phyloP scores from a whole-genome alignment of 2,113 vertebrate genomes.

The Pelecanoides urinatrix region DNA sequence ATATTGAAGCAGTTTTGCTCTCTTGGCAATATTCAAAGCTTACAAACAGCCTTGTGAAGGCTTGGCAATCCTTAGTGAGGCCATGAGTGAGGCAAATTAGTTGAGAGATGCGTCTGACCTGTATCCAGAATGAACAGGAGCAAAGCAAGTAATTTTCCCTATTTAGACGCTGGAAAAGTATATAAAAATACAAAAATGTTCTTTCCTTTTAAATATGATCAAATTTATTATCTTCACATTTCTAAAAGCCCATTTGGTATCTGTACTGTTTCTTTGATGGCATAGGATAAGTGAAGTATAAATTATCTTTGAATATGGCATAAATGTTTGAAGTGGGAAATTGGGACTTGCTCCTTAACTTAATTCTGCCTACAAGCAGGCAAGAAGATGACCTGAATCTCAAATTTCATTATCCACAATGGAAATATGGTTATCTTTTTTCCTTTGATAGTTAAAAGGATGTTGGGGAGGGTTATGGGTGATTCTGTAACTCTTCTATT shows the following conservation, averaged over 20 bases:
- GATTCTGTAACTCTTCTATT: slow-evolving; percentile 2
- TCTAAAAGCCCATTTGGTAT: neutral
- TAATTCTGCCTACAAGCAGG: neutral
- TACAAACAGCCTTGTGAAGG: neutral
- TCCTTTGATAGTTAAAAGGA: neutral
- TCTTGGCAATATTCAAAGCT: neutral
- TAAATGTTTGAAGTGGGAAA: neutral
- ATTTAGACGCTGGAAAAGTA: neutral
- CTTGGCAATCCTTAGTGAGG: neutral
- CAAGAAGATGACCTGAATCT: neutral
- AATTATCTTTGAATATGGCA: neutral
- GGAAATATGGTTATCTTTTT: slow-evolving; percentile 14
- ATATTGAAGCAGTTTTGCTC: neutral
- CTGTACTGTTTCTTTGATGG: neutral
- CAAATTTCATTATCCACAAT: neutral
- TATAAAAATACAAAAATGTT: neutral
- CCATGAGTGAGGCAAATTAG: neutral
- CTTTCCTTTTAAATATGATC: neutral
- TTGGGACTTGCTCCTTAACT: neutral
- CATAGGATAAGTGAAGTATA: neutral
- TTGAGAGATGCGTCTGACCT: neutral
- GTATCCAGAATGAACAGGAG: slow-evolving; percentile 13
- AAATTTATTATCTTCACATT: neutral
- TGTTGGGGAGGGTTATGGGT: neutral
- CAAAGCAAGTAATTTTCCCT: neutral